phyloP scores from a whole-genome alignment of 1,140 invertebrate species.

The Asobara japonica region DNA sequence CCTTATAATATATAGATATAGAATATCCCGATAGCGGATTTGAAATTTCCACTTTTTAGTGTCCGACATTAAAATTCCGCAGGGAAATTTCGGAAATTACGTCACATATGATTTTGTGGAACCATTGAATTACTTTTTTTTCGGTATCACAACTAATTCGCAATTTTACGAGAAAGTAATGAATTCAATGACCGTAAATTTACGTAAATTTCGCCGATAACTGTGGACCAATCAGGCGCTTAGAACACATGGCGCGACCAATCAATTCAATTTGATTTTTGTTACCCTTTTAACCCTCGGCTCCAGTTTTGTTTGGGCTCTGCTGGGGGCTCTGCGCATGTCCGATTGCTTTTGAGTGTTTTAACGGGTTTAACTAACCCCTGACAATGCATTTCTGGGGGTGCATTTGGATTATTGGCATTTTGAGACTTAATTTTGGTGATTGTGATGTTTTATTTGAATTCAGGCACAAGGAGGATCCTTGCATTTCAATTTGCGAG shows the following conservation, averaged over 20 bases:
- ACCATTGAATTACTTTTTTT: no score
- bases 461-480: constrained; percentile 48
- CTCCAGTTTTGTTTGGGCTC: not conserved
- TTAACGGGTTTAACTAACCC: not conserved
- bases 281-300: not conserved
- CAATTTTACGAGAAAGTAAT: no score
- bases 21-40: no score
- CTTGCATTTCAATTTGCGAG: constrained; percentile 55
- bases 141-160: no score
- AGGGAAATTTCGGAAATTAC: no score
- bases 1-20: no score
- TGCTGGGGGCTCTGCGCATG: not conserved
- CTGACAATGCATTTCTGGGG: not conserved
- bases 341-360: not conserved
- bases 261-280: not conserved
- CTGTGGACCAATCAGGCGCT: not conserved
- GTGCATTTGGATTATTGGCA: constrained; percentile 6
- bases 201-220: not conserved
- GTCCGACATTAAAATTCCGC: no score
- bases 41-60: no score
- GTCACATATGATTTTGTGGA: no score
- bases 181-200: no score
- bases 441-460: constrained; percentile 47
- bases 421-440: constrained; percentile 21
- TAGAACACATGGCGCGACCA: not conserved